A percentile compares a stretch with the other conserved stretches of the same genome.
These are phyloP conservation scores for Phyllostomus hastatus DNA, from an alignment of 2,113 vertebrate species.

Conservation along the genomic window DNA sequence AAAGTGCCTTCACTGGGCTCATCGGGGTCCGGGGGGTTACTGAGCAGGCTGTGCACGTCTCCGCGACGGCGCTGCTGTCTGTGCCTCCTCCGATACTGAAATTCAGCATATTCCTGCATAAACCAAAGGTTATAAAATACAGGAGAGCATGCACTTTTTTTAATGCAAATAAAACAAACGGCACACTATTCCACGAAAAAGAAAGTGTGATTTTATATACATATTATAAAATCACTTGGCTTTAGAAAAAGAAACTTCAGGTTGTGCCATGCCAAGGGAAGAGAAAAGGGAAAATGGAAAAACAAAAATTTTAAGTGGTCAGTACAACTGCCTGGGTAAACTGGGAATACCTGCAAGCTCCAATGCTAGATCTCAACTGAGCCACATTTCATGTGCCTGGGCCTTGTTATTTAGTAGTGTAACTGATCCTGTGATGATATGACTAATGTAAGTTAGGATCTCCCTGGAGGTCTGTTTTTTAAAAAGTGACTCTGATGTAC, in stretches of 20 bases:
- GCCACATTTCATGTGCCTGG: neutral
- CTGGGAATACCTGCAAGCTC: slow-evolving; percentile 77
- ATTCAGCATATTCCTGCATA: slow-evolving; percentile 97
- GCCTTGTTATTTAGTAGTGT: neutral
- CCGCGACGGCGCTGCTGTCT: slow-evolving; percentile 92
- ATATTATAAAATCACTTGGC: slow-evolving; percentile 80
- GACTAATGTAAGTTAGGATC: neutral
- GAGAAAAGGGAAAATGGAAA: slow-evolving; percentile 44
- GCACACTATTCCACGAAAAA: slow-evolving; percentile 68
- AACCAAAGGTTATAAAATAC: slow-evolving; percentile 85
- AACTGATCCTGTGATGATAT: neutral
- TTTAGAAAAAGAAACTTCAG: slow-evolving; percentile 73
- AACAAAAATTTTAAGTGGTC: slow-evolving; percentile 21
- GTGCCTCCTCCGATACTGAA: slow-evolving; percentile 97
- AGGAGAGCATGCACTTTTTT: slow-evolving; percentile 82
- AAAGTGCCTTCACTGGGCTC: slow-evolving; percentile 88
- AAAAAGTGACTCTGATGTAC: neutral
- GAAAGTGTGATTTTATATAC: slow-evolving; percentile 82
- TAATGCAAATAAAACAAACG: slow-evolving; percentile 68
- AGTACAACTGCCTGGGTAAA: slow-evolving; percentile 42
- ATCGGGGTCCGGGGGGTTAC: slow-evolving; percentile 89
- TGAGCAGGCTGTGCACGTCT: slow-evolving; percentile 93
- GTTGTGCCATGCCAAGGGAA: slow-evolving; percentile 74
- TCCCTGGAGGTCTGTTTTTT: neutral
- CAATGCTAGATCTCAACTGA: slow-evolving; percentile 34